These are phyloP conservation scores for Hyposoter didymator DNA, from an alignment of 2,888 invertebrate genomes.

Conservation along the genomic window DNA sequence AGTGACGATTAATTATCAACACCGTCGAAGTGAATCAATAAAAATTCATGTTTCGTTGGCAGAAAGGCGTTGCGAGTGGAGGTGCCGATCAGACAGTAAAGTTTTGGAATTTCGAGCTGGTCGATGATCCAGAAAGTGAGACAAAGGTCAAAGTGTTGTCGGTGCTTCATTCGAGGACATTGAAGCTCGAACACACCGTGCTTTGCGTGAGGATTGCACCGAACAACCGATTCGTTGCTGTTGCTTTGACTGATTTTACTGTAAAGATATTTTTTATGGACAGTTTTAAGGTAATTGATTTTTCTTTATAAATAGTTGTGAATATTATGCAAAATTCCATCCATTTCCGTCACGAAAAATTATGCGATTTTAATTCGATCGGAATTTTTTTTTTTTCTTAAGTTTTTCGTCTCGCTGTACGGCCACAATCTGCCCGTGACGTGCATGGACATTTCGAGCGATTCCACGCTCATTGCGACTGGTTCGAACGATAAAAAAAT, in stretches of 20 bases:
- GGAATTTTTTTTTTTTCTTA: slow-evolving; percentile 74
- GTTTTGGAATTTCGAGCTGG: slow-evolving; percentile 96
- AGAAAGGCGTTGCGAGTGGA: slow-evolving; percentile 93
- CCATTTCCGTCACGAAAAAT: not conserved
- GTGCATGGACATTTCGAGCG: slow-evolving; percentile 96
- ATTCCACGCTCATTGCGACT: slow-evolving; percentile 94
- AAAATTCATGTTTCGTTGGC: slow-evolving; percentile 73
- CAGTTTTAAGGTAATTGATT: slow-evolving; percentile 91
- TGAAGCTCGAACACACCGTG: slow-evolving; percentile 95
- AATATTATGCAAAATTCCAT: slow-evolving; percentile 21
- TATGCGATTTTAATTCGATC: slow-evolving; percentile 8
- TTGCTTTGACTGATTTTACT: slow-evolving; percentile 95
- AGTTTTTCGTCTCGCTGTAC: slow-evolving; percentile 97
- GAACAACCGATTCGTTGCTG: slow-evolving; percentile 94
- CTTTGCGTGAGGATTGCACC: slow-evolving; percentile 93
- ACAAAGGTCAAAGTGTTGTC: slow-evolving; percentile 90
- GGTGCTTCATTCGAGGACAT: slow-evolving; percentile 91
- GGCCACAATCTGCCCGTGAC: slow-evolving; percentile 98
- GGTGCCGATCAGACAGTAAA: slow-evolving; percentile 96
- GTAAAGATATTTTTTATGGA: slow-evolving; percentile 98
- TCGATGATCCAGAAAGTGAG: slow-evolving; percentile 88
- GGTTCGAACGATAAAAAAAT: slow-evolving; percentile 98
- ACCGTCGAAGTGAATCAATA: not conserved
- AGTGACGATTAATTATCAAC: not conserved
- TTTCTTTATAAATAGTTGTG: not conserved